Base-by-base conservation (phyloP, 2,113 vertebrate genomes). In the Xenus cinereus region DNA sequence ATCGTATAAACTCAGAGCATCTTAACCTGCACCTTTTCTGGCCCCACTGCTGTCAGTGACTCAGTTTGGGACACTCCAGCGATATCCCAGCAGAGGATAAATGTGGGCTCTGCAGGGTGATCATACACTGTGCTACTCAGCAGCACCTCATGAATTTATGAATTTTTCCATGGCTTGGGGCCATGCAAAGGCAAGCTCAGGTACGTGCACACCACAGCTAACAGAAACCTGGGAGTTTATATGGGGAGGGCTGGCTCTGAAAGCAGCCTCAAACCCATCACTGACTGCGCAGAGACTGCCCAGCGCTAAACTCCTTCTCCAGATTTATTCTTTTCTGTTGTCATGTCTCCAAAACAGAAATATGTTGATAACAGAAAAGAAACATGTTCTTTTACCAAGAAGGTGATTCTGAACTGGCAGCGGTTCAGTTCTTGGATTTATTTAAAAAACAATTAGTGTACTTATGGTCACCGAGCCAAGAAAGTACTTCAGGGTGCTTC, bases 31-130 rank as follows among this genome's bases (percentile, higher is more conserved):
- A 45, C 7, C 7, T 60, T 64, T 80, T 56, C 39, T 45, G 32
- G 17, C 39, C 18, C 9, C 6, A 1, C 4, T 26, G 18, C 32
- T n/a, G 32, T 15, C 10, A 54, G 43, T 39, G n/a, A 59, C 21
- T 14, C 15, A 12, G 7, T 46, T 35, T 32, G 18, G 39, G 51
- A 51, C 10, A 4, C 18, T 20, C 33, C 24, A 33, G 32, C 10
- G 23, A 30, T 21, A 17, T 14, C 17, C 9, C 8, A 56, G 14
- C 27, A 35, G 63, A 26, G 39, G 35, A 53, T 53, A 46, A 57
- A 17, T 1, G 6, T 27, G n/a, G 51, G 27, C 19, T n/a, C 2
- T 4, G 32, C 17, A 24, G 30, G 15, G 14, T 1, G 1, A 23
- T 32, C 28, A 23, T 22, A n/a, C 12, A 6, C 32, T 2, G 12